Percentiles rank a stretch among this genome's conserved stretches.
Evolutionary conservation across 2,888 invertebrate genomes (phyloP).

Genomic region (Julus scandinavius): DNA sequence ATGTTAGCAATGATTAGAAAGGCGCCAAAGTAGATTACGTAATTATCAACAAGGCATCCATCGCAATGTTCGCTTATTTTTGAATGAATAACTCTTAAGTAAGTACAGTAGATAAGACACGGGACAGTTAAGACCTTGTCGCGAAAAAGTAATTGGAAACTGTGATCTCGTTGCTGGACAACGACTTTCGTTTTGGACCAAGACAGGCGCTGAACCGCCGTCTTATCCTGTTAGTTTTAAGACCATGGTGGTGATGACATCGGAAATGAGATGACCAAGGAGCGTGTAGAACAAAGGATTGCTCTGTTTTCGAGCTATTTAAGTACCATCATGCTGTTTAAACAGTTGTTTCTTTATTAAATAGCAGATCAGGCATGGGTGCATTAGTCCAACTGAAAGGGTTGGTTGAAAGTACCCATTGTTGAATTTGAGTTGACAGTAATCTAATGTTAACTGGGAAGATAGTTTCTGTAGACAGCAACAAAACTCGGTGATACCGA

Average conservation of each 20-base stretch:
- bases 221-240: slow-evolving; percentile 32
- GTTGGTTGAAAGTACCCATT: neutral
- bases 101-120: neutral
- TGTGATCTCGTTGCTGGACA: neutral
- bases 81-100: neutral
- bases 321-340: neutral
- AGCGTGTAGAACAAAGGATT: neutral
- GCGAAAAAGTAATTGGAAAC: slow-evolving; percentile 3
- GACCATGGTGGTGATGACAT: slow-evolving; percentile 5
- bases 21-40: slow-evolving; percentile 27
- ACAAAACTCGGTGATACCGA: no score
- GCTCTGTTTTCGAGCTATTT: neutral
- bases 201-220: neutral
- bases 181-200: neutral
- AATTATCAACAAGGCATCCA: neutral
- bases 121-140: slow-evolving; percentile 21
- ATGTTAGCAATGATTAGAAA: slow-evolving; percentile 11
- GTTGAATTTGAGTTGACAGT: neutral
- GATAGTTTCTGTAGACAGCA: neutral
- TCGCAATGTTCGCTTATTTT: neutral
- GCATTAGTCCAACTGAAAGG: neutral
- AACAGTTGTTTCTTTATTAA: slow-evolving; percentile 13
- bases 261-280: neutral
- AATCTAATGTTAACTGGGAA: neutral
- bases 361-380: neutral